These are phyloP conservation scores for Buceros bicornis DNA, from an alignment of 2,797 vertebrate genomes.

Conservation along the genomic window DNA sequence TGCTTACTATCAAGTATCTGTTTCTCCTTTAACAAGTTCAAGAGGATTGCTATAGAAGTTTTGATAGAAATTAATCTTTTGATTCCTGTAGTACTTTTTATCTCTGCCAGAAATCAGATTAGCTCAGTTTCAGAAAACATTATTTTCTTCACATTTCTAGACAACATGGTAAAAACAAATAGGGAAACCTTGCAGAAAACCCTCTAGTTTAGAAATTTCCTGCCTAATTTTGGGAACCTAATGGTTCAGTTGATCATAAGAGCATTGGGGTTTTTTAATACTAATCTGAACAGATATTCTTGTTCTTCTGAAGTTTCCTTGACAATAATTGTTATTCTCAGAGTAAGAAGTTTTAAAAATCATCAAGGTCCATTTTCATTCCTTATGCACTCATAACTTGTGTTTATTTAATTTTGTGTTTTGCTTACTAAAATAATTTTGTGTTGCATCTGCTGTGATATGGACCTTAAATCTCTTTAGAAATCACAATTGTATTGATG, in stretches of 20 bases:
- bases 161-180: not conserved
- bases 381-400: not conserved
- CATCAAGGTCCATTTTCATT: not conserved
- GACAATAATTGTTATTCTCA: not conserved
- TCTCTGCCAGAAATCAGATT: slow-evolving; percentile 56
- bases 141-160: not conserved
- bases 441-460: not conserved
- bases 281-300: not conserved
- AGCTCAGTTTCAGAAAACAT: not conserved
- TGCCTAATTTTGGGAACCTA: not conserved
- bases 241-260: not conserved
- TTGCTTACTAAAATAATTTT: not conserved
- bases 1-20: not conserved
- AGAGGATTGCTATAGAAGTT: not conserved
- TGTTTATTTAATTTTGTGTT: not conserved
- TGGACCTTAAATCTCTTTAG: not conserved
- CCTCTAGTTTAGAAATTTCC: not conserved
- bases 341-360: not conserved
- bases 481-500: not conserved
- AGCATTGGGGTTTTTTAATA: not conserved
- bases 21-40: not conserved
- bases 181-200: not conserved
- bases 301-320: not conserved
- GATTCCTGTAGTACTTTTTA: not conserved
- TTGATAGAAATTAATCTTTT: slow-evolving; percentile 1